These are phyloP conservation scores for Dryoscopus gambensis DNA, from an alignment of 2,113 vertebrate genomes.

Conservation along the genomic window DNA sequence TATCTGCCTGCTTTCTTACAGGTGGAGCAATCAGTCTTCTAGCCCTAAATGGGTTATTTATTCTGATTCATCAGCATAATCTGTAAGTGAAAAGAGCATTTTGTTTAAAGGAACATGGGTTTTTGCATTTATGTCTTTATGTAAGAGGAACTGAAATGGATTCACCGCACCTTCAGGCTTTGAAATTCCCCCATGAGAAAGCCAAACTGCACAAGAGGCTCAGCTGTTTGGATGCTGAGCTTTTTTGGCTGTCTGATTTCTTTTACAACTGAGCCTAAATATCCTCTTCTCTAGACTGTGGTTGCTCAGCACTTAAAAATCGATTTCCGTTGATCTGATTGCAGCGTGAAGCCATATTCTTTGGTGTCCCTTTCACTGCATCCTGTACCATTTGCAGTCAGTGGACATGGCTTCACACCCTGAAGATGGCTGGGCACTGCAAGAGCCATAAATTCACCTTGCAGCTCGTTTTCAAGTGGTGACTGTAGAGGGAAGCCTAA, in stretches of 20 bases:
- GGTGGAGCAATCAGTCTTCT: slow-evolving; percentile 94
- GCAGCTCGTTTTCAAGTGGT: not conserved
- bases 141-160: not conserved
- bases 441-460: not conserved
- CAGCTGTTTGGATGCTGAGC: not conserved
- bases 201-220: not conserved
- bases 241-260: not conserved
- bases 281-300: not conserved
- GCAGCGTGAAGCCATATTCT: not conserved
- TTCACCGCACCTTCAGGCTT: not conserved
- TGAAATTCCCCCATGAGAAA: not conserved
- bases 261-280: not conserved
- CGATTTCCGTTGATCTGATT: not conserved
- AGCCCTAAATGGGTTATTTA: slow-evolving; percentile 91
- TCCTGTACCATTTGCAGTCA: not conserved
- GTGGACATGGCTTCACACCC: not conserved
- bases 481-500: not conserved
- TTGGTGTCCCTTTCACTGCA: not conserved
- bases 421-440: not conserved
- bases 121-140: not conserved
- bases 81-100: slow-evolving; percentile 80
- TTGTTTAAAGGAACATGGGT: not conserved
- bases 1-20: slow-evolving; percentile 44
- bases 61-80: slow-evolving; percentile 94
- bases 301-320: slow-evolving; percentile 5